Base-by-base conservation (phyloP, 2,797 vertebrate genomes). In the Poeciliopsis gracilis region DNA sequence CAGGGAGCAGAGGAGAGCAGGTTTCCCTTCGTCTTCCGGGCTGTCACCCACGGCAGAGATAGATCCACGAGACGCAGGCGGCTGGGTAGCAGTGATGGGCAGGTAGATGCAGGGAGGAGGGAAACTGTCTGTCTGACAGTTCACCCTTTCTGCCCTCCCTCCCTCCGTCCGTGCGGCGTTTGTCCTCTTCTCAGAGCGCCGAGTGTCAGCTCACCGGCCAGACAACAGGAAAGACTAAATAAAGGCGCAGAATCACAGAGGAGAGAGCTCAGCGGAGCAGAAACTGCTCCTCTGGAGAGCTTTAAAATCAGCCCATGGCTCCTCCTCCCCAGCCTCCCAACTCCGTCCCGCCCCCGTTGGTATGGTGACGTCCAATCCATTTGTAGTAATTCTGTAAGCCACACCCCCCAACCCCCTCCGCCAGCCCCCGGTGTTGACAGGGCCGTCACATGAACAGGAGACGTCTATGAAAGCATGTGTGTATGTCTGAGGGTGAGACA, bases 331-430 rank as follows among this genome's bases (percentile, higher is more conserved):
- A 89, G 83, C 84, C 87, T 86, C 86, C 86, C 73, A 63, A 71
- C 78, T 78, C 81, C 28, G 79, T 83, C 89, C 94, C 93, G 77
- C 95, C 95, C 86, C 75, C 77, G 93, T 96, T 93, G 95, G 78
- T 89, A 95, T 95, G 92, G 94, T 87, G 93, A 96, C 91, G 30
- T 67, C 95, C 95, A 94, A 95, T 95, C 83, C 30, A 49, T 20
- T 66, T 67, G 59, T 59, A 6, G 83, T 80, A 89, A 51, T 78
- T 46, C 61, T 76, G 72, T 89, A 77, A 87, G 89, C 86, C 89
- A 85, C 90, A 77, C 89, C 87, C 75, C 76, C 47, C 46, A 1
- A 90, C 77, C 79, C 86, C 47, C 49, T 77, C 82, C 84, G 78
- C 81, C 78, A 63, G 82, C 88, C 86, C 86, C 81, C 88, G 57